Base-by-base conservation (phyloP, 1,140 invertebrate species). In the Bombus picipes region DNA sequence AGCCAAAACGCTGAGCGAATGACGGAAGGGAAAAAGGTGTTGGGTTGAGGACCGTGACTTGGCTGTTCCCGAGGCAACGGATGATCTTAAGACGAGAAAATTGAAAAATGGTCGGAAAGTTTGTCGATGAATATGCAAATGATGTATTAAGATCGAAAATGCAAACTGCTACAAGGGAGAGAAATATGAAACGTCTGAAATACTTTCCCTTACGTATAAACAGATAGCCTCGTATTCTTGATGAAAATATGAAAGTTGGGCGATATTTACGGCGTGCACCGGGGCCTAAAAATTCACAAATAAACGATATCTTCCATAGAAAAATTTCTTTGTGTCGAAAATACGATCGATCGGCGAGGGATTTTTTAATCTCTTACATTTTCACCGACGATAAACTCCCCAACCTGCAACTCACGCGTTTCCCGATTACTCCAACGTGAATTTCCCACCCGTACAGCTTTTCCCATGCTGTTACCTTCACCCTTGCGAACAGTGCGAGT, bases 31-130 rank as follows among this genome's bases (percentile, higher is more conserved):
- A 12, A n/a, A 43, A 82, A 74, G 71, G 57, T 37, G 81, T 75
- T 43, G 39, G 72, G 25, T 8, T 12, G 39, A 18, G 59, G 86
- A 73, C 47, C 81, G 70, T 82, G 74, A 88, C 84, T 65, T 65
- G 68, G n/a, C 62, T 72, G 70, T 85, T 73, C 78, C 32, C 76
- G 65, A 53, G 78, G 81, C 72, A 76, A 86, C 79, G 80, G 80
- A 65, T 80, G 72, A 80, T 83, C 84, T 87, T 88, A 75, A 83
- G 75, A 59, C 81, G 53, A 57, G 84, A 74, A 87, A 90, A 91
- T 90, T 91, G 90, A 89, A 90, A 90, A 90, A 91, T 90, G 87
- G 70, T 65, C 34, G 81, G 59, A 84, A 90, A 91, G 87, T 91
- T 90, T 85, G 88, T 81, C 89, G 90, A 90, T 90, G 75, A 87